Evolutionary conservation across 2,888 invertebrate species (phyloP).

Genomic region (Drosophila ezoana): DNA sequence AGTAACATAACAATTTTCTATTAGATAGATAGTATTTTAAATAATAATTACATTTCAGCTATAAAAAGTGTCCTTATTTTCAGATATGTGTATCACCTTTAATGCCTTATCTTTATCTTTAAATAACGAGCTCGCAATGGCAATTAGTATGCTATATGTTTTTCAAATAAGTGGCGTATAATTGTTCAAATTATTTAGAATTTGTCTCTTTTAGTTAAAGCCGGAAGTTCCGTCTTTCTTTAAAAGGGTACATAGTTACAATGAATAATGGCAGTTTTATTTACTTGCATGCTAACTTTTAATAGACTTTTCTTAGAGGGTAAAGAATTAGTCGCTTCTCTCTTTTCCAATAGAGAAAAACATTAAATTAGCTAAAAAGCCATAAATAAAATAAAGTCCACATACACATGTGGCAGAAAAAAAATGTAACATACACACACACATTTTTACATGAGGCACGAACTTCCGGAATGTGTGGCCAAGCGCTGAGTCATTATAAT

Average conservation of each 20-base stretch:
- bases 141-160: slow-evolving; percentile 1
- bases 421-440: slow-evolving; percentile 17
- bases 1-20: background rate
- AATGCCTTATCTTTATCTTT: background rate
- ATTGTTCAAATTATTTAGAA: background rate
- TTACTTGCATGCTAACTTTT: slow-evolving; percentile 48
- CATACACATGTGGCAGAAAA: slow-evolving; percentile 17
- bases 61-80: background rate
- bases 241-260: slow-evolving; percentile 1
- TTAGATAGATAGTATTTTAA: background rate
- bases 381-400: slow-evolving; percentile 58
- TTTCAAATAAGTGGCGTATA: no score
- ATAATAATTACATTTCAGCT: background rate
- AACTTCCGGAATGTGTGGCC: slow-evolving; percentile 56
- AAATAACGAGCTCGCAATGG: slow-evolving; percentile 4
- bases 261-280: slow-evolving; percentile 51
- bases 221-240: background rate
- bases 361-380: slow-evolving; percentile 59
- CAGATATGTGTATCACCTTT: background rate
- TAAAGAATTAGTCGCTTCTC: slow-evolving; percentile 38
- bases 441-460: slow-evolving; percentile 41
- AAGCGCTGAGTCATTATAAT: slow-evolving; percentile 77
- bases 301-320: slow-evolving; percentile 38
- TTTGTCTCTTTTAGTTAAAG: background rate
- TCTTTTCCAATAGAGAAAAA: slow-evolving; percentile 43